Base-by-base conservation (phyloP, 2,113 vertebrate species). In the Bubo scandiacus region DNA sequence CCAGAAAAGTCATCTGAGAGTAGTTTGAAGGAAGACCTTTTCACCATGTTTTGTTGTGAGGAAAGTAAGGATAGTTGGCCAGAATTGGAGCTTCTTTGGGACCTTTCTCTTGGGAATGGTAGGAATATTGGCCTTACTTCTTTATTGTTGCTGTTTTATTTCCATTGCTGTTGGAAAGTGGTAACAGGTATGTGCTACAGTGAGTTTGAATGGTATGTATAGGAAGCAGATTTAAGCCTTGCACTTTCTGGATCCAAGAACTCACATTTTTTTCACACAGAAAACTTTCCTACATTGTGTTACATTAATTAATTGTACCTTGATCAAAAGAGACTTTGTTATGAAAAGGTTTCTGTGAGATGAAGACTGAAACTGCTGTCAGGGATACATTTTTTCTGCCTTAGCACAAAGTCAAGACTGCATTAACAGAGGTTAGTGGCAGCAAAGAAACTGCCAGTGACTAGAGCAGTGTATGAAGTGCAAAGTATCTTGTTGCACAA, bases 81-180 rank as follows among this genome's bases (percentile, higher is more conserved):
- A 66, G 11, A 11, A n/a, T 17, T 34, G 54, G 27, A 67, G 6
- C 17, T 59, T 62, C 30, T 58, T 54, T 3, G 3, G 42, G 23
- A 42, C 5, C 3, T 71, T 63, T 38, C 3, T 86, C 2, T 30
- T 55, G 42, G 23, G 18, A 27, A n/a, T 27, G 14, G 26, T 27
- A 54, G 20, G 23, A 84, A 43, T 52, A 27, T 3, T 0, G 0
- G 1, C 8, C 40, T 30, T 12, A 19, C 13, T 75, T 54, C 58
- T 81, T 66, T 1, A 6, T 38, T n/a, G 25, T 23, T 75, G 26
- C 11, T 26, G 4, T 49, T 54, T 1, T 15, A 66, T 43, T 75
- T 81, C 21, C 18, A 34, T 4, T 47, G 15, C 32, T 79, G 30
- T 75, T 47, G 55, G 67, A 70, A 80, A 38, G 36, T 43, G 29